Conservation (phyloP, 2,113 vertebrate genomes). For the Ginglymostoma cirratum region DNA sequence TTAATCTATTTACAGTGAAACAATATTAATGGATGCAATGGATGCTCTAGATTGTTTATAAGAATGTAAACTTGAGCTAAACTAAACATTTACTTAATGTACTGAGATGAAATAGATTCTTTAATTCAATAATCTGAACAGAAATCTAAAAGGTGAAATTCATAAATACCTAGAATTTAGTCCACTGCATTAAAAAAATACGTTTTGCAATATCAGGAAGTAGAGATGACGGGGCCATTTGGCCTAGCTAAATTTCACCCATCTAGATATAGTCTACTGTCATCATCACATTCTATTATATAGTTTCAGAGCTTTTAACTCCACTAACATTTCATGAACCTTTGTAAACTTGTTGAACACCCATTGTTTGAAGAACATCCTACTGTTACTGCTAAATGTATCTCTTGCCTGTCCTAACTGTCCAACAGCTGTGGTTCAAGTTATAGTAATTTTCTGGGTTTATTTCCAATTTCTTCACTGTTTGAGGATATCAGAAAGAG, state of each 20-base stretch:
- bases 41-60: not conserved
- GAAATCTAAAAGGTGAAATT: not conserved
- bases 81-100: not conserved
- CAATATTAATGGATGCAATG: not conserved
- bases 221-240: not conserved
- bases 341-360: too few species aligned
- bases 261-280: too few species aligned
- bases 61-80: not conserved
- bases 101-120: not conserved
- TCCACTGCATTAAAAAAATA: not conserved
- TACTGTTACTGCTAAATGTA: too few species aligned
- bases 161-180: not conserved
- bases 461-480: too few species aligned
- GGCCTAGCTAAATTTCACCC: not conserved
- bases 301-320: not conserved
- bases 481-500: too few species aligned
- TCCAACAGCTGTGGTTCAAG: too few species aligned
- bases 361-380: too few species aligned
- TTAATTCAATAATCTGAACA: not conserved
- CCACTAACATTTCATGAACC: not conserved
- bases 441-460: too few species aligned
- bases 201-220: not conserved
- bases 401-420: too few species aligned
- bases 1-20: conserved; percentile 7
- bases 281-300: not conserved